Evolutionary conservation across 2,888 invertebrate species (phyloP), one percentile per base, ranked within the genome.

Genomic region (Geophilus truncorum): DNA sequence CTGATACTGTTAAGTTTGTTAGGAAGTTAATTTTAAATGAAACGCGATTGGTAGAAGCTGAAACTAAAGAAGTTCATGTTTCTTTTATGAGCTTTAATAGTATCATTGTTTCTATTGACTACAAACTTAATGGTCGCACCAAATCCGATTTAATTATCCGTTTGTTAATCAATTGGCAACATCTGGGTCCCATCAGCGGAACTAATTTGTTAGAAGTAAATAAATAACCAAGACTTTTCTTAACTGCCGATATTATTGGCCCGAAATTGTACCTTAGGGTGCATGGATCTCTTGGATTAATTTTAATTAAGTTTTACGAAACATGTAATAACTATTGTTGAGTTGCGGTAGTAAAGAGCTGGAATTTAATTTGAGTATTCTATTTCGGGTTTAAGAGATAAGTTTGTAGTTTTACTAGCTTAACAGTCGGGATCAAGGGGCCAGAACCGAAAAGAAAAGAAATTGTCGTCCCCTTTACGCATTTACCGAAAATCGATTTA

Each of bases 91-190:
- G 25, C 70, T 70, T 70, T 70, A 70, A 70, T 70, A 70, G 70
- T 70, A 70, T 70, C 70, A 70, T 70, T 70, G 70, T 70, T 70
- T 70, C 70, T 70, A 70, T 70, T 70, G 70, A 70, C 70, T 70
- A 28, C 70, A 9, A 28, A 70, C 70, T 70, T 70, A 70, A 70
- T 70, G 70, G 70, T 70, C 28, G 25, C 28, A 70, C 70, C 70
- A 70, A 70, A 70, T 70, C 70, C 70, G 70, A 70, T 70, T 70
- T 70, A 70, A 70, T 70, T 70, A 70, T 70, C 70, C 70, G 70
- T 70, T 28, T 70, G 70, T 70, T 70, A 70, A 70, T 70, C 70
- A 70, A 28, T 70, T 70, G 70, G 70, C 70, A 70, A 70, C 70
- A 70, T 70, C 70, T 70, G 70, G 70, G 70, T 28, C 25, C 25